Base-by-base conservation (phyloP, 2,113 vertebrate genomes). In the Aleadryas rufinucha region DNA sequence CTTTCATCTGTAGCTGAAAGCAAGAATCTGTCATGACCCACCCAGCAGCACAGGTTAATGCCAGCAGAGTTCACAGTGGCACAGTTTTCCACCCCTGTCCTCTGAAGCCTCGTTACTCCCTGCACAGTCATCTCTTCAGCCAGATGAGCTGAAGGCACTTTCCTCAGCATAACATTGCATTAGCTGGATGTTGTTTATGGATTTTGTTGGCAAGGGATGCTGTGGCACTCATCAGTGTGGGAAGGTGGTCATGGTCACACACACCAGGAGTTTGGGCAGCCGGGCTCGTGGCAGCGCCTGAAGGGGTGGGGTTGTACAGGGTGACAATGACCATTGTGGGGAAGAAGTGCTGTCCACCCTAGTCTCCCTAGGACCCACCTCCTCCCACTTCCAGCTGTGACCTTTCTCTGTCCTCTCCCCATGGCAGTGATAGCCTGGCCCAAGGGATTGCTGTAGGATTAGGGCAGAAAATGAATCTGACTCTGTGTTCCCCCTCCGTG, bases 251-350 rank as follows among this genome's bases (percentile, higher is more conserved):
- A 11, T 0, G 0, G 21, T 28, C 35, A 44, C 17, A 16, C 5
- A 18, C 15, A 3, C 1, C 19, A 14, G 22, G 44, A n/a, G 4
- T 64, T 49, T 53, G 30, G 35, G 39, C 47, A 86, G n/a, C 11
- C 42, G 49, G 44, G 27, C 10, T 69, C 7, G 3, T 56, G 44
- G 21, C 27, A 59, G 31, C 26, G 78, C 31, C 52, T 71, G 52
- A 24, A 77, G 9, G 9, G 4, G 2, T 45, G 56, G 11, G 33
- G n/a, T 31, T 44, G 6, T 45, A 26, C 30, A 81, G 45, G 41
- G 39, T 70, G 30, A 45, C 45, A 87, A 0, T 24, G 61, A 10
- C 10, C 2, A 1, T 15, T 39, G 2, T 0, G 15, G 7, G 13
- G 5, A 49, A 41, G 37, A 60, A 53, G 3, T 19, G 21, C 5